Evolutionary conservation across 2,113 vertebrate species (phyloP).

Genomic region (Cyphomyrus discorhynchus): DNA sequence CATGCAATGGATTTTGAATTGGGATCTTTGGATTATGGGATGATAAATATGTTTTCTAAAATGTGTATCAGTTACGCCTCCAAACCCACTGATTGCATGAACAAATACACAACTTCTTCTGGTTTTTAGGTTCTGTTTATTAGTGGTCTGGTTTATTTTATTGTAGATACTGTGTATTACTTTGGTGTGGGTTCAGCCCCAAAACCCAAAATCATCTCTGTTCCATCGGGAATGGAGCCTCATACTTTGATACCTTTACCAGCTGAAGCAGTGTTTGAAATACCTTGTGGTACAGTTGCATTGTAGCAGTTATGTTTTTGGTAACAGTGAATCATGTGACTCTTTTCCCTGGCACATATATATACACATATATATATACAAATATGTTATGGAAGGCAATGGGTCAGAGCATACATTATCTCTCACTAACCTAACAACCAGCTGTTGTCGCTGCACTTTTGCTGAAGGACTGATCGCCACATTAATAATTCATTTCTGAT

Average conservation of each 20-base stretch:
- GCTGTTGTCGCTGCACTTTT: neutral
- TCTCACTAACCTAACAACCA: neutral
- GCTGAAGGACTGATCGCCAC: neutral
- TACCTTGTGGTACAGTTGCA: neutral
- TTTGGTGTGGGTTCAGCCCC: neutral
- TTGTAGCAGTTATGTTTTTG: neutral
- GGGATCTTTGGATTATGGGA: neutral
- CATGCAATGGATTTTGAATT: too few species aligned
- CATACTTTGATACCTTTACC: neutral
- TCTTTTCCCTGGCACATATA: neutral
- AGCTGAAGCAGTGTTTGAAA: neutral
- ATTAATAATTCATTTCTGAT: neutral
- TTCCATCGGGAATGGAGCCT: neutral
- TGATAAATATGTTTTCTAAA: neutral
- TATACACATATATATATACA: too few species aligned
- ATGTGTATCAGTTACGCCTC: neutral
- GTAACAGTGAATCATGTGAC: neutral
- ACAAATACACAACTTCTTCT: neutral
- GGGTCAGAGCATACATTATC: neutral
- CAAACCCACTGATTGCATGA: neutral
- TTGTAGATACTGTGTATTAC: neutral
- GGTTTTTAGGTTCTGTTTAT: neutral
- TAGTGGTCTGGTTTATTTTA: neutral
- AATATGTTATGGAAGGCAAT: neutral
- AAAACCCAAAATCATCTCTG: neutral